Percentiles rank a stretch among this genome's conserved stretches.
phyloP scores from a whole-genome alignment of 1,140 invertebrate genomes.

The Neelides sp. region DNA sequence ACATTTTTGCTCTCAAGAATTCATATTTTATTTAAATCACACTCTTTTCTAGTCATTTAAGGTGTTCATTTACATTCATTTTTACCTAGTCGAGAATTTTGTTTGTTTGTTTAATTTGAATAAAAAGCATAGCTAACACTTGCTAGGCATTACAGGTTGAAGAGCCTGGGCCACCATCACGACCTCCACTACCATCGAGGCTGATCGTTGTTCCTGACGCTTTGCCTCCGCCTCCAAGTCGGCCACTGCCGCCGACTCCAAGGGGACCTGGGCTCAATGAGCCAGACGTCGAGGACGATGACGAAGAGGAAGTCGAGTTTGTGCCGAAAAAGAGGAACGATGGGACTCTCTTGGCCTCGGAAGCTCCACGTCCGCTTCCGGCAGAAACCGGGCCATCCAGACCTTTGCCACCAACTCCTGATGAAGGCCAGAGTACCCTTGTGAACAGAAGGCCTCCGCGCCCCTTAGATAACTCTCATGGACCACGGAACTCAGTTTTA shows the following conservation, averaged over 20 bases:
- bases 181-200: slow-evolving; percentile 73
- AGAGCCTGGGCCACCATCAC: slow-evolving; percentile 51
- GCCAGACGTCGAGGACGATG: slow-evolving; percentile 41
- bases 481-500: slow-evolving; percentile 68
- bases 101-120: not conserved
- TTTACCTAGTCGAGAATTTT: too few species aligned
- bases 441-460: slow-evolving; percentile 64
- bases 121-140: not conserved
- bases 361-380: slow-evolving; percentile 79
- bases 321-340: slow-evolving; percentile 51
- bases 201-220: slow-evolving; percentile 61
- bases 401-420: slow-evolving; percentile 83
- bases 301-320: slow-evolving; percentile 34
- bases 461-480: slow-evolving; percentile 45
- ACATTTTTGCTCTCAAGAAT: too few species aligned
- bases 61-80: slow-evolving; percentile 5
- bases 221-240: slow-evolving; percentile 68
- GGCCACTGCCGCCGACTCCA: slow-evolving; percentile 45
- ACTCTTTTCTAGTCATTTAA: slow-evolving; percentile 33
- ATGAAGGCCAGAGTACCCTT: slow-evolving; percentile 71
- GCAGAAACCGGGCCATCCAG: slow-evolving; percentile 61
- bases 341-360: slow-evolving; percentile 85
- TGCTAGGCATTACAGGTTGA: slow-evolving; percentile 22
- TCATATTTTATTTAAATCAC: too few species aligned
- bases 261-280: slow-evolving; percentile 41